These are phyloP conservation scores for Anser brachyrhynchus DNA, from an alignment of 2,113 vertebrate genomes.

Conservation along the genomic window DNA sequence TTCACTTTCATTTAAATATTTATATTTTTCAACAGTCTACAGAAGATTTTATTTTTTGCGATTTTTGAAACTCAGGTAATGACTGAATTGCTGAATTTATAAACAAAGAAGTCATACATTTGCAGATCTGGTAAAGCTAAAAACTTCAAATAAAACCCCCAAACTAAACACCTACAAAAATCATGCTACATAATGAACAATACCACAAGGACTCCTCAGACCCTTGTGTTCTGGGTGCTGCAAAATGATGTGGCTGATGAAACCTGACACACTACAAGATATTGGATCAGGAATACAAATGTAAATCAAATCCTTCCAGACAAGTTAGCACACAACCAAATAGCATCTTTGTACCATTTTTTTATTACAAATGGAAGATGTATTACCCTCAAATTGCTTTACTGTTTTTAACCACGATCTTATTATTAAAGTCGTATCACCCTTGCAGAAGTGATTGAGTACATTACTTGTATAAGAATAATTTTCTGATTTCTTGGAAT, in stretches of 20 bases:
- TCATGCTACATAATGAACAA: rapidly evolving
- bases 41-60: neutral
- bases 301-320: neutral
- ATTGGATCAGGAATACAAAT: neutral
- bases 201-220: neutral
- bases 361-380: neutral
- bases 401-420: neutral
- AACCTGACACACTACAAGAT: neutral
- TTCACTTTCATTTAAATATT: neutral
- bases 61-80: neutral
- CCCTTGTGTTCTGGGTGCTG: neutral
- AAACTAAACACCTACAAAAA: neutral
- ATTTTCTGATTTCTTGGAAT: neutral
- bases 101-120: neutral
- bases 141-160: neutral
- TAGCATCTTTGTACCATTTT: neutral
- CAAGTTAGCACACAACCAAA: neutral
- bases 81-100: neutral
- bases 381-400: neutral
- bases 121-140: neutral
- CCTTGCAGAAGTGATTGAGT: neutral
- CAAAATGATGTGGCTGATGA: neutral
- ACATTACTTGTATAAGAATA: neutral
- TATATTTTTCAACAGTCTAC: neutral
- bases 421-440: neutral